These are phyloP conservation scores for Sorex araneus DNA, from an alignment of 2,113 vertebrate genomes.

Conservation along the genomic window DNA sequence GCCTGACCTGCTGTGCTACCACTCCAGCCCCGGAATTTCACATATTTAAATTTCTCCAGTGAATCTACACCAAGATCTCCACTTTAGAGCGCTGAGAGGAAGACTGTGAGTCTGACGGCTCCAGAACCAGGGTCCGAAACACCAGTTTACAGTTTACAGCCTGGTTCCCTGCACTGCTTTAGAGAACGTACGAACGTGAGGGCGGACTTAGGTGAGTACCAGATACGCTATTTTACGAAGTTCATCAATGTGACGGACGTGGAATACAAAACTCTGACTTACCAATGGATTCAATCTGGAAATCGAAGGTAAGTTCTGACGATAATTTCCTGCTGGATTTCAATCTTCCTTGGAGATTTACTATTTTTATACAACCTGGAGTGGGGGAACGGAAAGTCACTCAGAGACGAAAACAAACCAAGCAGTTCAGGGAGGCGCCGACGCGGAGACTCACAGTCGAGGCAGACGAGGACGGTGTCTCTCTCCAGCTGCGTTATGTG, in stretches of 20 bases:
- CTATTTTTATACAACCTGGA: slow-evolving; percentile 98
- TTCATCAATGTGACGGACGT: slow-evolving; percentile 31
- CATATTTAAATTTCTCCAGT: slow-evolving; percentile 14
- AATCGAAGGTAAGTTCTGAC: slow-evolving; percentile 98
- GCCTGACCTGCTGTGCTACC: too few relatives aligned
- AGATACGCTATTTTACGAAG: slow-evolving; percentile 33
- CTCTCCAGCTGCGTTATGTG: slow-evolving; percentile 98
- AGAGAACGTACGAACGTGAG: not conserved
- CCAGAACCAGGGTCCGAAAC: slow-evolving; percentile 14
- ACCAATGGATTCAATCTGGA: slow-evolving; percentile 99
- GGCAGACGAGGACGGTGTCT: slow-evolving; percentile 98
- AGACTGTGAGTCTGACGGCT: not conserved
- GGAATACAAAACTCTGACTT: slow-evolving; percentile 76
- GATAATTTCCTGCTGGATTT: slow-evolving; percentile 98
- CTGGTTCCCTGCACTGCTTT: too few relatives aligned
- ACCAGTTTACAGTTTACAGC: not conserved
- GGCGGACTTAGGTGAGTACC: not conserved
- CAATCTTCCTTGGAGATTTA: slow-evolving; percentile 97
- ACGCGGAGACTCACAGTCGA: slow-evolving; percentile 94
- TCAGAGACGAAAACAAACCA: slow-evolving; percentile 20
- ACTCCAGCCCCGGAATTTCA: too few relatives aligned
- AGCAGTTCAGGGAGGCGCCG: too few relatives aligned
- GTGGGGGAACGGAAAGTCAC: slow-evolving; percentile 71
- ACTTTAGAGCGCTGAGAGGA: not conserved
- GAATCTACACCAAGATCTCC: not conserved